Evolutionary conservation across 2,888 invertebrate genomes (phyloP).

Genomic region (Herminia tarsipennalis): DNA sequence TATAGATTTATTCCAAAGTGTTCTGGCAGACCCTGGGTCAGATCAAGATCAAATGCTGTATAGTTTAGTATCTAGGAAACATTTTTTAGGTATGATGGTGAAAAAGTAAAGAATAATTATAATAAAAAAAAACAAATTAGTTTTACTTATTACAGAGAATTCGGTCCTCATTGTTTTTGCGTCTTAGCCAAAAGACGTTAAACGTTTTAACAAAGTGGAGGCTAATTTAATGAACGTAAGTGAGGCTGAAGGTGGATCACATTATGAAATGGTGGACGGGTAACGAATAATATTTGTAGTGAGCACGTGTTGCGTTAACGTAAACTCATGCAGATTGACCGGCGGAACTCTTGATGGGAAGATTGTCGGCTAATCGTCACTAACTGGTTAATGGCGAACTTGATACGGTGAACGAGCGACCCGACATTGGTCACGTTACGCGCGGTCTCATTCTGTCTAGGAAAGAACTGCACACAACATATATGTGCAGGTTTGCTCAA

Average conservation of each 20-base stretch:
- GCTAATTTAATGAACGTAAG: constrained; percentile 20
- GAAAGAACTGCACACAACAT: no score
- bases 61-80: no score
- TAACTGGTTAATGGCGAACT: constrained; percentile 80
- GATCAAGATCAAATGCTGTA: no score
- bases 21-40: no score
- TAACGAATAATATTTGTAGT: constrained; percentile 32
- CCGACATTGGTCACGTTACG: constrained; percentile 54
- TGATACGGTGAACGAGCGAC: constrained; percentile 57
- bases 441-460: constrained; percentile 44
- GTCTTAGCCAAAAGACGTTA: no score
- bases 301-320: constrained; percentile 53
- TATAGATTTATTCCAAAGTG: no score
- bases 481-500: no score
- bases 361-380: constrained; percentile 73
- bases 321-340: constrained; percentile 64
- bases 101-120: no score
- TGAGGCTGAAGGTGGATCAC: constrained; percentile 18
- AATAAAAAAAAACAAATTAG: no score
- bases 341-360: constrained; percentile 69
- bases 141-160: no score
- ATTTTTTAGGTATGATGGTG: no score
- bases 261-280: constrained; percentile 15
- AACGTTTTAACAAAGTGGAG: no score
- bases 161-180: neutral